Conservation (phyloP, 2,888 invertebrate species). For the Drosophila koepferae region DNA sequence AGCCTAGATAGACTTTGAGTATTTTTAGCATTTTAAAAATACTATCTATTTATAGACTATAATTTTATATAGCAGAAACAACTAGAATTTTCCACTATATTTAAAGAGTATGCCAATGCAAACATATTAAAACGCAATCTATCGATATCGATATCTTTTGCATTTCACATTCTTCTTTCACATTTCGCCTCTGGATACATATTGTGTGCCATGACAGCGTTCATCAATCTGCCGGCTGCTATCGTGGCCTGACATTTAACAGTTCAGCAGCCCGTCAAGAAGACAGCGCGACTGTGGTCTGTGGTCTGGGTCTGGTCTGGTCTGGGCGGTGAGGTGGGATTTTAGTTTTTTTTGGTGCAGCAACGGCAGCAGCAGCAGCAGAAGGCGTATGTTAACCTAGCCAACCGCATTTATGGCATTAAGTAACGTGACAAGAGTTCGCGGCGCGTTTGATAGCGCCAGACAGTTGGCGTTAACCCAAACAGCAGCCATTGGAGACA, state of each 20-base stretch:
- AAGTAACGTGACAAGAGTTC: conserved; percentile 70
- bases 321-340: not conserved
- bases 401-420: conserved; percentile 67
- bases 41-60: not conserved
- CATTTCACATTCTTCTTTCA: conserved; percentile 42
- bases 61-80: not conserved
- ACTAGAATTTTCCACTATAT: not conserved
- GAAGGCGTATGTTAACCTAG: conserved; percentile 41
- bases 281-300: conserved; percentile 23
- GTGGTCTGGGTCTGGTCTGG: conserved; percentile 6
- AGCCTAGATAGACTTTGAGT: no score
- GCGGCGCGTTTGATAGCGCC: conserved; percentile 66
- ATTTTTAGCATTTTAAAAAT: not conserved
- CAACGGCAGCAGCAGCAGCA: not conserved
- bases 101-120: conserved; percentile 29
- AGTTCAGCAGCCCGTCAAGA: conserved; percentile 66
- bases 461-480: conserved; percentile 63
- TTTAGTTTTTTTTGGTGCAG: not conserved
- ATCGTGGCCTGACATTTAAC: conserved; percentile 63
- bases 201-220: conserved; percentile 56
- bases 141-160: conserved; percentile 20
- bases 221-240: conserved; percentile 61
- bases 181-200: conserved; percentile 48
- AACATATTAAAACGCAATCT: conserved; percentile 2
- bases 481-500: conserved; percentile 45